A percentile compares a stretch with the other conserved stretches of the same genome.
These are phyloP conservation scores for Cephus pulcher DNA, from an alignment of 2,888 invertebrate species.

Conservation along the genomic window DNA sequence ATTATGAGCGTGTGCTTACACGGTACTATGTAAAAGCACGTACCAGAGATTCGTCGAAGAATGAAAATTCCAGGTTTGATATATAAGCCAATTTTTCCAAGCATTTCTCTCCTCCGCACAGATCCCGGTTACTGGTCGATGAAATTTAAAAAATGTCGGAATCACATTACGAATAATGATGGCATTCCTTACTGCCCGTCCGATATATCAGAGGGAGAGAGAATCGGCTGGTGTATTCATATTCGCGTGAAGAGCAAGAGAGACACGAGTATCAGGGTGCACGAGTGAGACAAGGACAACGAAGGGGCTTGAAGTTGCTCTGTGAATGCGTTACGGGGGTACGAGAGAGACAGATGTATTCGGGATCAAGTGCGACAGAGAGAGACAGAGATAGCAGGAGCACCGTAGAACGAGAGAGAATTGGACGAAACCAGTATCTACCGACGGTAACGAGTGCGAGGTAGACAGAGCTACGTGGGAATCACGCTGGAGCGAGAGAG, in stretches of 20 bases:
- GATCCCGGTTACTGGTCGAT: too few relatives aligned
- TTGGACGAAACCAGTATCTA: slow-evolving; percentile 6
- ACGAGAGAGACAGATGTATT: slow-evolving; percentile 2
- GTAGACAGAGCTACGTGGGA: slow-evolving; percentile 17
- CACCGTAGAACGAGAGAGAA: slow-evolving; percentile 13
- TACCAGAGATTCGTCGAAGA: too few relatives aligned
- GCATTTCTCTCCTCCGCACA: too few relatives aligned
- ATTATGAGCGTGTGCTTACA: too few relatives aligned
- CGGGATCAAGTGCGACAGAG: neutral
- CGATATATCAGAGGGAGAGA: too few relatives aligned
- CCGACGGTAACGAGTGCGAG: neutral
- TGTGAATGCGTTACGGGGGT: neutral
- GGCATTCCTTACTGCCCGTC: too few relatives aligned
- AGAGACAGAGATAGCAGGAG: slow-evolving; percentile 7
- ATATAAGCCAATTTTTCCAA: too few relatives aligned
- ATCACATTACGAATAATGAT: too few relatives aligned
- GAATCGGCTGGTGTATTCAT: too few relatives aligned
- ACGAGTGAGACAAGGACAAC: neutral
- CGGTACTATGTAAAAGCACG: too few relatives aligned
- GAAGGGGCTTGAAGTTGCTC: neutral
- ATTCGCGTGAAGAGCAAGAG: slow-evolving; percentile 6
- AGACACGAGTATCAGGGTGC: slow-evolving; percentile 9
- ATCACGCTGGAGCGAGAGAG: slow-evolving; percentile 14
- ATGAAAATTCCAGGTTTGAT: too few relatives aligned
- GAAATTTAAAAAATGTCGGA: too few relatives aligned